These are phyloP conservation scores for Drosophila neotestacea DNA, from an alignment of 2,888 invertebrate species.

Conservation along the genomic window DNA sequence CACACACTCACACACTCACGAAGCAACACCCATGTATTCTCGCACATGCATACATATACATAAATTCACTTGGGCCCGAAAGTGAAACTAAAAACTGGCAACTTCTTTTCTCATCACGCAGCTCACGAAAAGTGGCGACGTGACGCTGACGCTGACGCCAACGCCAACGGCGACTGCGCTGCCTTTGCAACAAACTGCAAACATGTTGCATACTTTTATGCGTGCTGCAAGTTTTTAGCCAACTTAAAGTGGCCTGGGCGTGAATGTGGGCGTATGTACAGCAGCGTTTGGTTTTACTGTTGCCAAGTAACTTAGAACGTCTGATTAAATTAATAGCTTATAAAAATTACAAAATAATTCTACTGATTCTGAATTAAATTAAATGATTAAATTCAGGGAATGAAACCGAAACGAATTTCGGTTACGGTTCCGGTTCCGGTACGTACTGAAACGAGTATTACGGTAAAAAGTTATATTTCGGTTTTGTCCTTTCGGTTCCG, in stretches of 20 bases:
- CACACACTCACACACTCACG: background rate
- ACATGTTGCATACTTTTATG: conserved; percentile 74
- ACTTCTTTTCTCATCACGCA: conserved; percentile 58
- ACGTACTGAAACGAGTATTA: too few relatives aligned
- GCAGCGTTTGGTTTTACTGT: background rate
- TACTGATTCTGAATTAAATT: background rate
- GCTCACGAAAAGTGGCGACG: conserved; percentile 31
- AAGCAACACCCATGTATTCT: background rate
- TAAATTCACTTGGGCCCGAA: conserved; percentile 80
- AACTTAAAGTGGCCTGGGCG: conserved; percentile 34
- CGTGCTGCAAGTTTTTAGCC: conserved; percentile 54
- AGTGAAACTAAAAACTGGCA: conserved; percentile 75
- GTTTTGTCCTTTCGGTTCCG: too few relatives aligned
- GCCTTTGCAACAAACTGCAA: conserved; percentile 74
- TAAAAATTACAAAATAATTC: background rate
- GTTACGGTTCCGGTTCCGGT: too few relatives aligned
- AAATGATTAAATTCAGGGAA: background rate
- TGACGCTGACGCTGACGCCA: conserved; percentile 11
- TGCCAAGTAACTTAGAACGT: background rate
- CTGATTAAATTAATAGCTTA: conserved; percentile 8
- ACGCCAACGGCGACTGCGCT: conserved; percentile 26
- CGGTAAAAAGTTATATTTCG: too few relatives aligned
- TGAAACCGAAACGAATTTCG: too few relatives aligned
- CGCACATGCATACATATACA: conserved; percentile 15
- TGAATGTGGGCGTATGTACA: conserved; percentile 3